phyloP scores from a whole-genome alignment of 37 sponge, comb jelly and placozoan species.

The Tethya wilhelma region DNA sequence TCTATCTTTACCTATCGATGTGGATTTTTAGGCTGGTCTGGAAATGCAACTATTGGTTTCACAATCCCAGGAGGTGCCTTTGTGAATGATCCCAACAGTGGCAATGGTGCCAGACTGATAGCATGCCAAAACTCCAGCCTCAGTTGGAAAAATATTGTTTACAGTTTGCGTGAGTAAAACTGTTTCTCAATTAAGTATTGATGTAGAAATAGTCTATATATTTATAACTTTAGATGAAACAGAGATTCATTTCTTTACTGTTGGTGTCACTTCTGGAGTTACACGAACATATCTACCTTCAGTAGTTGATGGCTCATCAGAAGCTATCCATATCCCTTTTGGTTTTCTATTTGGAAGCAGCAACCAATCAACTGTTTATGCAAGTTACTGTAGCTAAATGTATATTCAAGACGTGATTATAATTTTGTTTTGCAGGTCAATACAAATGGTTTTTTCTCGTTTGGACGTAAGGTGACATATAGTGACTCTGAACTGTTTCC shows the following conservation, averaged over 20 bases:
- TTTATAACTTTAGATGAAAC: not conserved
- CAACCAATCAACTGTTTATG: conserved; percentile 16
- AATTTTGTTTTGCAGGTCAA: no score
- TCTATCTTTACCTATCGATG: conserved; percentile 77
- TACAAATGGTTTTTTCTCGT: conserved; percentile 7
- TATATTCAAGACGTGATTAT: no score
- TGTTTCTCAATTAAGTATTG: no score
- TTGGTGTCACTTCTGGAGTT: conserved; percentile 8
- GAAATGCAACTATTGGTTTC: conserved; percentile 49
- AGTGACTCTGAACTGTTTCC: conserved; percentile 2
- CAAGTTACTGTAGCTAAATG: no score
- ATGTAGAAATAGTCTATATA: no score
- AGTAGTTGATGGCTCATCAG: conserved; percentile 1
- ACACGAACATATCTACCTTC: not conserved
- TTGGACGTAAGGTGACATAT: not conserved
- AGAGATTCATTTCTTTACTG: conserved; percentile 1
- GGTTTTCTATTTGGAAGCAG: conserved; percentile 20
- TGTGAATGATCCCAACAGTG: conserved; percentile 44
- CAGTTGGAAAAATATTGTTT: conserved; percentile 39
- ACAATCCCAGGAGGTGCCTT: conserved; percentile 37
- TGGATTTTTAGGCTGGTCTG: conserved; percentile 66
- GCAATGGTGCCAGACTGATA: not conserved
- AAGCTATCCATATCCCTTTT: not conserved
- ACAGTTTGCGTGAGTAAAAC: conserved; percentile 15
- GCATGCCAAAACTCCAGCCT: conserved; percentile 17